Evolutionary conservation across 2,113 vertebrate genomes (phyloP), one percentile per base, ranked within the genome.

Genomic region (Aphyosemion australe): DNA sequence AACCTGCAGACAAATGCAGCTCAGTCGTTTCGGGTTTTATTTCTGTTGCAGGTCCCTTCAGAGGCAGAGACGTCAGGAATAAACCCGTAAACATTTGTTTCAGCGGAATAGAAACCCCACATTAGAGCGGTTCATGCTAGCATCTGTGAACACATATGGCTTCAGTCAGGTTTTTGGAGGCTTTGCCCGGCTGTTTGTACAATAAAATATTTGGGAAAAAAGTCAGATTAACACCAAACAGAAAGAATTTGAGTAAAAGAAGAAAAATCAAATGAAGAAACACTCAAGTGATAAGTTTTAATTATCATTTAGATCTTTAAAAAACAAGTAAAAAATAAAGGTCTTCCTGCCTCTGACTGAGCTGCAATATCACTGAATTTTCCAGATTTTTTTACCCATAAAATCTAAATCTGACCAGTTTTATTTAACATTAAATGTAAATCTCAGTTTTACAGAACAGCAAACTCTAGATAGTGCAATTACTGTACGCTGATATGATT

Each of bases 1-100:
- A 85, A 82, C 78, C 61, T 60, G 74, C 69, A 83, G 61, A 78
- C 69, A 65, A 78, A 63, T 67, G 60, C 80, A 80, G 34, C 34
- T 37, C 34, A 7, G 80, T 61, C 55, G 59, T 31, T 79, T 60
- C 43, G 5, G 15, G 7, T 54, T 65, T 74, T 16, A 52, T 13
- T 66, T 65, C 52, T 48, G 12, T 5, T 2, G 39, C 6, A 37
- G 34, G 10, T 62, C 37, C 42, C 21, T 8, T 51, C 62, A 61
- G 47, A 48, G 60, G 12, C 20, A 20, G n/a, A 39, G 37, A 8
- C 1, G 42, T 56, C 16, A 45, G 11, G 46, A 41, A 59, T 3
- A 37, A 14, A 15, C 5, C 11, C 9, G 1, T 54, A 56, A 37
- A 66, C 48, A 59, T 75, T 37, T 61, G 6, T 47, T 63, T 14